A percentile compares a stretch with the other conserved stretches of the same genome.
phyloP scores from a whole-genome alignment of 2,797 vertebrate species.

The Peromyscus attwateri region DNA sequence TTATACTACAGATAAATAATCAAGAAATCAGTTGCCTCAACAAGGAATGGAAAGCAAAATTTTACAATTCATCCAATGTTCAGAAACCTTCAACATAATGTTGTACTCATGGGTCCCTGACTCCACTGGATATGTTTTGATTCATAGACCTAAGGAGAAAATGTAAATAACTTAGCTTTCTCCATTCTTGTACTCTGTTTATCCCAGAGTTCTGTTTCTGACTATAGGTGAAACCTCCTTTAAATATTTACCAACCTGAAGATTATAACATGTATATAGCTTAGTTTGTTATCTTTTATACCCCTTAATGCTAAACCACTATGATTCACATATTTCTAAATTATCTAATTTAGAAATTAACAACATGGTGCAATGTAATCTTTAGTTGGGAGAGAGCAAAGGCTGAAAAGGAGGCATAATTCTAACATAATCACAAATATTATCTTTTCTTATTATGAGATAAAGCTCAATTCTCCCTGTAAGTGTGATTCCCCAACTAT shows the following conservation, averaged over 20 bases:
- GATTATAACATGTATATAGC: neutral
- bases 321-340: neutral
- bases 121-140: neutral
- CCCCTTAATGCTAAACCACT: neutral
- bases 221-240: neutral
- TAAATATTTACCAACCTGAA: neutral
- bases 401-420: neutral
- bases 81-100: neutral
- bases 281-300: neutral
- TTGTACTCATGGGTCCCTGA: neutral
- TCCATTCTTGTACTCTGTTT: neutral
- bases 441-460: slow-evolving; percentile 61
- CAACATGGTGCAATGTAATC: neutral
- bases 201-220: neutral
- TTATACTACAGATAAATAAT: neutral
- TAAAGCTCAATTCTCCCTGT: slow-evolving; percentile 40
- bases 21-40: neutral
- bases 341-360: neutral
- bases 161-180: neutral
- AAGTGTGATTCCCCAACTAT: slow-evolving; percentile 61
- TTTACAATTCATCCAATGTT: neutral
- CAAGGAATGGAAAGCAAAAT: neutral
- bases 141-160: neutral
- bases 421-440: slow-evolving; percentile 44
- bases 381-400: neutral